Percentiles rank a stretch among this genome's conserved stretches.
phyloP scores from a whole-genome alignment of 2,888 invertebrate species.

The Drosophila recens region DNA sequence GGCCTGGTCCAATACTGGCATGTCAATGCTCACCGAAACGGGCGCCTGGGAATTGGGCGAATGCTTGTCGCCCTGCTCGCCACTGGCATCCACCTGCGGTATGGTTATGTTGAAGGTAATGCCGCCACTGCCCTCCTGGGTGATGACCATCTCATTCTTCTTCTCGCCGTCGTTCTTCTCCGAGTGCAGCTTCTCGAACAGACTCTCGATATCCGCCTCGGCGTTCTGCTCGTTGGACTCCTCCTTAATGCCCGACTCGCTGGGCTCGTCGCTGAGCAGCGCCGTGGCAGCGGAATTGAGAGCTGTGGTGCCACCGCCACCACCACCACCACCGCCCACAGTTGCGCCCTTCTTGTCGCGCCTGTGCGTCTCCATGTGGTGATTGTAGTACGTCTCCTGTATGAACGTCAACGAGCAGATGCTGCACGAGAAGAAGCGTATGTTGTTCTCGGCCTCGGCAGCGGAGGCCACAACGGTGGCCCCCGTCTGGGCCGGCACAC shows the following conservation, averaged over 20 bases:
- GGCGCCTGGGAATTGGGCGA: slow-evolving; percentile 74
- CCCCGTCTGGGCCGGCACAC: slow-evolving; percentile 70
- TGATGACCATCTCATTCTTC: slow-evolving; percentile 84
- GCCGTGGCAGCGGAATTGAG: slow-evolving; percentile 79
- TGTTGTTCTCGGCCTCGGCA: slow-evolving; percentile 81
- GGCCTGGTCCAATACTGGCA: slow-evolving; percentile 84
- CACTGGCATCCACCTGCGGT: slow-evolving; percentile 82
- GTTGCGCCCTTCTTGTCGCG: slow-evolving; percentile 74
- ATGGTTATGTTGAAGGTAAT: slow-evolving; percentile 85
- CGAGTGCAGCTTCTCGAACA: slow-evolving; percentile 86
- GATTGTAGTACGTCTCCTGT: slow-evolving; percentile 85
- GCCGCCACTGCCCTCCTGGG: slow-evolving; percentile 85
- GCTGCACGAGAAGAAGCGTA: slow-evolving; percentile 85
- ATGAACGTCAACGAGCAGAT: slow-evolving; percentile 85
- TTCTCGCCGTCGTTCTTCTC: slow-evolving; percentile 83
- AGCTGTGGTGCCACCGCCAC: slow-evolving; percentile 57
- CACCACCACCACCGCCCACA: slow-evolving; percentile 43
- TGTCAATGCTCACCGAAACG: slow-evolving; percentile 85
- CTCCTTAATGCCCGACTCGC: slow-evolving; percentile 51
- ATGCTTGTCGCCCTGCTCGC: slow-evolving; percentile 68
- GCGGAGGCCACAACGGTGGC: slow-evolving; percentile 76
- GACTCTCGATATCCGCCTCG: slow-evolving; percentile 85
- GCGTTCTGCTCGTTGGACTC: slow-evolving; percentile 67
- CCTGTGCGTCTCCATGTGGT: slow-evolving; percentile 85
- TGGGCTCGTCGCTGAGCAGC: slow-evolving; percentile 75